Base-by-base conservation (phyloP, 2,888 invertebrate species). In the Chymomyza procnemis region DNA sequence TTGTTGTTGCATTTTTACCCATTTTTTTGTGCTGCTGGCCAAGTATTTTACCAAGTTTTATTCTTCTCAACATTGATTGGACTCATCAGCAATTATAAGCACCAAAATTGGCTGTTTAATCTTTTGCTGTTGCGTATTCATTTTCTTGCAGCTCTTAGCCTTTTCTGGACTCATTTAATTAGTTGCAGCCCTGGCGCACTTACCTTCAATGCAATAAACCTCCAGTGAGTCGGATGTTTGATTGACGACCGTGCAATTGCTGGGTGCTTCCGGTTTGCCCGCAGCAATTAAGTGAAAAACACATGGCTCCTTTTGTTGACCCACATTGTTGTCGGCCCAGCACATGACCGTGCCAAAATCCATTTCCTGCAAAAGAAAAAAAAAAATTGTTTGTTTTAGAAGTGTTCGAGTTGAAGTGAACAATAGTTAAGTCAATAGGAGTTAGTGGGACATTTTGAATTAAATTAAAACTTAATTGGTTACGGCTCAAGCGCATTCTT, bases 311-410 rank as follows among this genome's bases (percentile, higher is more conserved):
- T 92, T 92, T 89, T 95, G 95, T 73, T 93, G 93, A 58, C 95
- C 95, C 34, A 95, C 94, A 58, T 92, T 92, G 90, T 95, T 95
- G 85, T 92, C 93, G 22, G 95, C 95, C 94, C 94, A 95, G 88
- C 95, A 95, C 90, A 94, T 93, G 59, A 95, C 93, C 64, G 94
- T 94, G 67, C 95, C 95, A 89, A 95, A 95, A 90, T 95, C 95
- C 92, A 94, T 92, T 91, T 95, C 95, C 91, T 91, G 85, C 66
- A 74, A 66, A 41, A 34, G 0, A 54, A 30, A 8, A 16, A 54
- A 52, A 61, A 1, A n/a, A 62, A 22, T 19, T 48, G 52, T n/a
- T 30, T 61, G 50, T 57, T 19, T 58, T 34, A n/a, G 3, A 30
- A 14, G 22, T 6, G 12, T 21, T 12, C 0, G 30, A 26, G 30